phyloP scores from a whole-genome alignment of 2,888 invertebrate genomes.

The Pegoplata infirma region DNA sequence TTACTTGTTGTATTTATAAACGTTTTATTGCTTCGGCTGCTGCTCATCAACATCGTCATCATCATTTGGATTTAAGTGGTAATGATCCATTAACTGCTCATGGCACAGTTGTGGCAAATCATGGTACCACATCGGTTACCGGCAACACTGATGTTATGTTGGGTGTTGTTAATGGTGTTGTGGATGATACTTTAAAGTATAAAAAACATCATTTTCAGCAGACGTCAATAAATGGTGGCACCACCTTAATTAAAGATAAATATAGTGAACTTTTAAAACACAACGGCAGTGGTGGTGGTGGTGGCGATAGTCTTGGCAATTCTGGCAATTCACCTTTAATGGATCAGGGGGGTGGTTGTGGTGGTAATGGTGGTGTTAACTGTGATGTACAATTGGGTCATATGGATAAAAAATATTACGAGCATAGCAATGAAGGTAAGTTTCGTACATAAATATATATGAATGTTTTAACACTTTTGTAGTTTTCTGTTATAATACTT shows the following conservation, averaged over 20 bases:
- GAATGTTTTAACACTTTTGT: background rate
- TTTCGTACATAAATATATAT: background rate
- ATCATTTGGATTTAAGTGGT: constrained; percentile 66
- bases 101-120: constrained; percentile 59
- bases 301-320: constrained; percentile 14
- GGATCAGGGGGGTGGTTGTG: constrained; percentile 37
- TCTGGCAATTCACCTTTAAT: constrained; percentile 57
- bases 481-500: background rate
- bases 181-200: constrained; percentile 48
- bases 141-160: constrained; percentile 66
- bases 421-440: constrained; percentile 69
- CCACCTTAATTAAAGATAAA: constrained; percentile 55
- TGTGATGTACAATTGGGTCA: constrained; percentile 66
- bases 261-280: constrained; percentile 64
- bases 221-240: constrained; percentile 62
- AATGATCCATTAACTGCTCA: constrained; percentile 60
- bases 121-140: constrained; percentile 53
- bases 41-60: constrained; percentile 68
- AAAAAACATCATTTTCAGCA: constrained; percentile 64
- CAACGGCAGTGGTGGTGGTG: constrained; percentile 50
- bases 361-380: constrained; percentile 52
- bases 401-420: constrained; percentile 67
- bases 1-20: constrained; percentile 73
- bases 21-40: constrained; percentile 70
- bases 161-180: constrained; percentile 40